phyloP scores from a whole-genome alignment of 2,888 invertebrate species.

The Pyralis farinalis region DNA sequence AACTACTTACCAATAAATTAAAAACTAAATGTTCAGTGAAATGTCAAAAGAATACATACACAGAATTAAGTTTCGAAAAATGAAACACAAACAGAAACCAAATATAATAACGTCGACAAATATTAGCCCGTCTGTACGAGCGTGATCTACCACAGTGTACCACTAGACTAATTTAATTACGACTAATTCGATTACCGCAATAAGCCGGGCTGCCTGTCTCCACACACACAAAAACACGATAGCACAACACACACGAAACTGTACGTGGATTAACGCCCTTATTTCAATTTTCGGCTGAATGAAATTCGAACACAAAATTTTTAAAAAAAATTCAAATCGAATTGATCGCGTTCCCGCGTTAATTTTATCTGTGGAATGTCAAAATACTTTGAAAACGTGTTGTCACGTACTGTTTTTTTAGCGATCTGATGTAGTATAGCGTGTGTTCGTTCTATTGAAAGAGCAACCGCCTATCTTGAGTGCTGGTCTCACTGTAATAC shows the following conservation, averaged over 20 bases:
- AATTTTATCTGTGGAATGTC: background rate
- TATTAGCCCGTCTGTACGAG: constrained; percentile 39
- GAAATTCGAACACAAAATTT: background rate
- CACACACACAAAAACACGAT: constrained; percentile 34
- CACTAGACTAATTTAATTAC: constrained; percentile 69
- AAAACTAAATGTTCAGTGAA: too few relatives aligned
- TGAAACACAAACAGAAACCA: constrained; percentile 21
- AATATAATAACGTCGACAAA: constrained; percentile 31
- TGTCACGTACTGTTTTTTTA: constrained; percentile 23
- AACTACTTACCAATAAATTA: too few relatives aligned
- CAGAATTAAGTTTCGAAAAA: constrained; percentile 14
- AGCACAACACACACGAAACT: constrained; percentile 16
- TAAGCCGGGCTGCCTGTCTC: constrained; percentile 42
- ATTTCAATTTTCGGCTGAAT: background rate
- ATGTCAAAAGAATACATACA: too few relatives aligned
- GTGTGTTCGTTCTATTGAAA: constrained; percentile 34
- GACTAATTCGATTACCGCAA: constrained; percentile 68
- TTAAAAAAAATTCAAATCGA: background rate
- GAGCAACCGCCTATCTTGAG: constrained; percentile 60
- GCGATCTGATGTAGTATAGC: constrained; percentile 19
- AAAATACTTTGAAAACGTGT: constrained; percentile 8
- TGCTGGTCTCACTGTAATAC: constrained; percentile 54
- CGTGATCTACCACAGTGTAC: constrained; percentile 34
- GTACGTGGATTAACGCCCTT: background rate
- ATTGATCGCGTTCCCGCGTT: background rate